Conservation (phyloP, 2,797 vertebrate genomes). For the Sebastes miniatus region DNA sequence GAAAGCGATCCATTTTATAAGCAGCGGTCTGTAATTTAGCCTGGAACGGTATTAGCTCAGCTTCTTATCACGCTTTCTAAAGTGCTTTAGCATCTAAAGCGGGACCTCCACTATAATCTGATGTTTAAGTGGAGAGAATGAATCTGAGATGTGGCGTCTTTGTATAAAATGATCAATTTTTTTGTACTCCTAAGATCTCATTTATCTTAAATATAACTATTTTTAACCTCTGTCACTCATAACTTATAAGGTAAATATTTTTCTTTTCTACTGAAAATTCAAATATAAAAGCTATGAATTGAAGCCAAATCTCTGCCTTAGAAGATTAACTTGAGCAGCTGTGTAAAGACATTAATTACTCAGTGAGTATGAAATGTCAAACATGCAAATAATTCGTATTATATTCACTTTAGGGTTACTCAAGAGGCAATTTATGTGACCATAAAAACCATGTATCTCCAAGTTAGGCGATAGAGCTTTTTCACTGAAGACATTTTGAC, state of each 20-base stretch:
- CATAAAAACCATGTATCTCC: background rate
- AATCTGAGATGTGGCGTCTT: background rate
- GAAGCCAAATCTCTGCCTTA: background rate
- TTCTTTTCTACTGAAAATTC: background rate
- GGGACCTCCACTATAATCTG: background rate
- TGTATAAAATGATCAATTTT: background rate
- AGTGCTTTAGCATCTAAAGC: conserved; percentile 8
- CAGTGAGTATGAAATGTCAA: conserved; percentile 3
- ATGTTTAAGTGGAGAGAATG: background rate
- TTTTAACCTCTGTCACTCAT: background rate
- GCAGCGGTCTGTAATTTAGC: conserved; percentile 3
- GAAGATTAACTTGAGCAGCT: background rate
- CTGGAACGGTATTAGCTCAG: background rate
- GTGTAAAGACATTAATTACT: background rate
- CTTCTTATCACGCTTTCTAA: background rate
- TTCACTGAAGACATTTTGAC: background rate
- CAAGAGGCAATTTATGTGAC: background rate
- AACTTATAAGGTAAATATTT: background rate
- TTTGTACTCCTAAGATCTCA: background rate
- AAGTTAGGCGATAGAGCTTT: background rate
- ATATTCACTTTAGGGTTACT: background rate
- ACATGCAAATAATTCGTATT: background rate
- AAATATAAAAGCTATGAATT: background rate
- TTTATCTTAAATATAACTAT: background rate
- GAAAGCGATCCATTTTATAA: conserved; percentile 19